phyloP scores from a whole-genome alignment of 2,797 vertebrate genomes.

The Anomalospiza imberbis region DNA sequence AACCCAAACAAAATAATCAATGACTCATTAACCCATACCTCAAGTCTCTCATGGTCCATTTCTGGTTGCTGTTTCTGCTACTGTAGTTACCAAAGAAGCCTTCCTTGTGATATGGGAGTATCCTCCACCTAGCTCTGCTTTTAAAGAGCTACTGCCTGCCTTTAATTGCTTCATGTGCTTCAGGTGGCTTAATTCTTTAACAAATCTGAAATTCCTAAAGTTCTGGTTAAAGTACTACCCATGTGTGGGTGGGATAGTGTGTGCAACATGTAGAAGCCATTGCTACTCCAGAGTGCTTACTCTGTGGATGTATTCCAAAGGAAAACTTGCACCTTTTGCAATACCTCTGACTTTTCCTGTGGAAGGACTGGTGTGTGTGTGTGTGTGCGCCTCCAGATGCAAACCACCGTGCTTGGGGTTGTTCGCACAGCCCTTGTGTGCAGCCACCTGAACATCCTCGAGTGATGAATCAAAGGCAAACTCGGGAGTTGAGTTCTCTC shows the following conservation, averaged over 20 bases:
- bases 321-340: not conserved
- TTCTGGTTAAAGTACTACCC: not conserved
- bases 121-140: not conserved
- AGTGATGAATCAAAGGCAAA: not conserved
- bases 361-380: not conserved
- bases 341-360: not conserved
- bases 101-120: not conserved
- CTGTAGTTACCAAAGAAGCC: fast-evolving
- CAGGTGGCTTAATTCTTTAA: not conserved
- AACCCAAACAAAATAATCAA: fast-evolving
- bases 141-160: not conserved
- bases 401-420: not conserved
- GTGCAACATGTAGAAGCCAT: not conserved
- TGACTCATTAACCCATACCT: not conserved
- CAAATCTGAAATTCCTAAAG: not conserved
- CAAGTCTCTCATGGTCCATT: fast-evolving
- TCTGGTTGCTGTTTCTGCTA: not conserved
- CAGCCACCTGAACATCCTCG: not conserved
- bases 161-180: not conserved
- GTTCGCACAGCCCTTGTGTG: not conserved
- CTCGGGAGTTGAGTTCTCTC: not conserved
- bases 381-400: not conserved
- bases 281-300: not conserved
- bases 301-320: not conserved
- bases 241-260: not conserved